Base-by-base conservation (phyloP, 2,888 invertebrate species). In the Catocala sponsa region DNA sequence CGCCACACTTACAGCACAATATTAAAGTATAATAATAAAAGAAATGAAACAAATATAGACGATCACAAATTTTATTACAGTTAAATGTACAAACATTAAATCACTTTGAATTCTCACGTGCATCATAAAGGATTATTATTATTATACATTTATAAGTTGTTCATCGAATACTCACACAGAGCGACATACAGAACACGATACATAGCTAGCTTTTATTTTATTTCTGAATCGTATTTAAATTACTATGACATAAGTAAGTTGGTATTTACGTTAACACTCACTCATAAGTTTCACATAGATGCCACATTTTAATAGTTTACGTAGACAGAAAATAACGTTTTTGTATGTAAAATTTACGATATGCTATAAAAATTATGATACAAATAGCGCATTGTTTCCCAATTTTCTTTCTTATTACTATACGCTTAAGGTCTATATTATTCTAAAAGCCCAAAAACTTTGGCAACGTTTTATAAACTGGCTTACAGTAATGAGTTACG, bases 361-460 rank as follows among this genome's bases (percentile, higher is more conserved):
- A 89, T 89, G 89, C 85, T 90, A 90, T 80, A 84, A 82, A n/a
- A 78, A 79, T 85, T 90, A 89, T 87, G 72, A 82, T 92, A 92
- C 88, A 92, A 88, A 85, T 91, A 94, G 94, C 94, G 94, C 80
- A 90, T 94, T 92, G 91, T 94, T 94, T 94, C 94, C 94, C 94
- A 82, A 90, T 88, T 87, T 87, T 75, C 73, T 80, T 77, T 79
- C 77, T 83, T 71, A 75, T 51, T 42, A 59, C 63, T 71, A 79
- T 55, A 63, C 67, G 62, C 63, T 76, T 76, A 79, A 55, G 53
- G 63, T 67, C 46, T 73, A 71, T 60, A 58, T 55, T 59, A 60
- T 60, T 70, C 59, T 64, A 62, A 35, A 78, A 80, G 70, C 73
- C 55, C 60, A 25, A 48, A 57, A 70, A 60, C 74, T 79, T 84